Evolutionary conservation across 1,140 invertebrate species (phyloP).

Genomic region (Aphelenchoides besseyi): DNA sequence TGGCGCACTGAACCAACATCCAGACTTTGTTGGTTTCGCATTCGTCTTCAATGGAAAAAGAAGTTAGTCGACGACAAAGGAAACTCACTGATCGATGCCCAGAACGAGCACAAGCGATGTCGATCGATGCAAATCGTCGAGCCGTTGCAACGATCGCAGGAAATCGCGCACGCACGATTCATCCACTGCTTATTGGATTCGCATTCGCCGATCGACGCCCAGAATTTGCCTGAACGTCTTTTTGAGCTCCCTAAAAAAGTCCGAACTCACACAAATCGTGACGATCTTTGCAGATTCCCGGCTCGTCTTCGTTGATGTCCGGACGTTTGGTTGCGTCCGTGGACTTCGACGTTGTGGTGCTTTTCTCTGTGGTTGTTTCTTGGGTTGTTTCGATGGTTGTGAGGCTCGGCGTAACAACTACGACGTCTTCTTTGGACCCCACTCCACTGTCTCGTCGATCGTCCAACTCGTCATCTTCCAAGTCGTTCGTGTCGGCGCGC

Average conservation of each 20-base stretch:
- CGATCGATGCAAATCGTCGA: constrained; percentile 55
- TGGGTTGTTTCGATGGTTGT: constrained; percentile 12
- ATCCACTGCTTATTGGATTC: constrained; percentile 60
- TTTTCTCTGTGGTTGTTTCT: neutral
- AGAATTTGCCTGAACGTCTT: no score
- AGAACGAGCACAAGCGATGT: constrained; percentile 57
- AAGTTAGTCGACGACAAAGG: no score
- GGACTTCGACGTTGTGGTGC: neutral
- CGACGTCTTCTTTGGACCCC: neutral
- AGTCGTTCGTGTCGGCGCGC: constrained; percentile 15
- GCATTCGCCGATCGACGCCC: constrained; percentile 59
- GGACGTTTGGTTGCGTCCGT: neutral
- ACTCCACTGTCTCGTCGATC: neutral
- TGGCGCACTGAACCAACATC: constrained; percentile 59
- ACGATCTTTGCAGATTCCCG: constrained; percentile 41
- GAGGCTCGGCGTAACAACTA: neutral
- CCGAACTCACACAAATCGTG: constrained; percentile 62
- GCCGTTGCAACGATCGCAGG: constrained; percentile 57
- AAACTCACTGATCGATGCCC: constrained; percentile 56
- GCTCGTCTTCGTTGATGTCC: constrained; percentile 5
- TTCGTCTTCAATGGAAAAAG: no score
- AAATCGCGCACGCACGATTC: constrained; percentile 53
- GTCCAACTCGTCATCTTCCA: constrained; percentile 6
- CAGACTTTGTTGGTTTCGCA: constrained; percentile 60
- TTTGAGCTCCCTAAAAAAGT: no score